phyloP scores from a whole-genome alignment of 2,797 vertebrate genomes.

The Sylvia borin region DNA sequence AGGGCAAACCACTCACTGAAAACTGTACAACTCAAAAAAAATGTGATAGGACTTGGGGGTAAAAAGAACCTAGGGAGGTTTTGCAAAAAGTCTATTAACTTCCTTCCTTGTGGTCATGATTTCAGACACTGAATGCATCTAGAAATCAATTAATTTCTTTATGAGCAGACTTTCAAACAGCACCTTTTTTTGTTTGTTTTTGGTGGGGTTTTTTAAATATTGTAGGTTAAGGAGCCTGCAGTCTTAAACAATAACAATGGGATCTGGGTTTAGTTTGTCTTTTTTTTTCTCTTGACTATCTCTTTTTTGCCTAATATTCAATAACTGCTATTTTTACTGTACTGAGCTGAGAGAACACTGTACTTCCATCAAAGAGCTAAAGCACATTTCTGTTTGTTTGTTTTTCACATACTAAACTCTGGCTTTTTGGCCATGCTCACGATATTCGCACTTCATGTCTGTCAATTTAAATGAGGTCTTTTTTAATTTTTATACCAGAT shows the following conservation, averaged over 20 bases:
- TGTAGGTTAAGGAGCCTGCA: neutral
- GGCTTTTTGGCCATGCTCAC: neutral
- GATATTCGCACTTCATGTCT: neutral
- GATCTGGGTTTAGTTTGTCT: neutral
- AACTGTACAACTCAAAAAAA: neutral
- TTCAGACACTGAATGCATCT: neutral
- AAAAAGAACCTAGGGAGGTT: fast-evolving
- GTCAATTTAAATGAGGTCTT: neutral
- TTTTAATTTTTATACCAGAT: slow-evolving; percentile 24
- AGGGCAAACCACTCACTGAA: neutral
- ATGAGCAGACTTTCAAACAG: neutral
- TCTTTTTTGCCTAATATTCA: neutral
- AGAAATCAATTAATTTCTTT: neutral
- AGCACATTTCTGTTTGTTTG: neutral
- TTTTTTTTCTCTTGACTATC: neutral
- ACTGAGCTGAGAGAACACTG: neutral
- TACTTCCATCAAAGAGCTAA: neutral
- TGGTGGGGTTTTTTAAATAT: fast-evolving
- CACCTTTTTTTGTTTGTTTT: fast-evolving
- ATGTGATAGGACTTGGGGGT: fast-evolving
- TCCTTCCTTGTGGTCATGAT: neutral
- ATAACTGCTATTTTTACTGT: neutral
- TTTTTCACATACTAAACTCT: neutral
- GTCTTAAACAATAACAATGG: neutral
- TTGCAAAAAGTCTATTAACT: neutral